phyloP scores from a whole-genome alignment of 2,797 vertebrate genomes.

The Aphelocoma californica region DNA sequence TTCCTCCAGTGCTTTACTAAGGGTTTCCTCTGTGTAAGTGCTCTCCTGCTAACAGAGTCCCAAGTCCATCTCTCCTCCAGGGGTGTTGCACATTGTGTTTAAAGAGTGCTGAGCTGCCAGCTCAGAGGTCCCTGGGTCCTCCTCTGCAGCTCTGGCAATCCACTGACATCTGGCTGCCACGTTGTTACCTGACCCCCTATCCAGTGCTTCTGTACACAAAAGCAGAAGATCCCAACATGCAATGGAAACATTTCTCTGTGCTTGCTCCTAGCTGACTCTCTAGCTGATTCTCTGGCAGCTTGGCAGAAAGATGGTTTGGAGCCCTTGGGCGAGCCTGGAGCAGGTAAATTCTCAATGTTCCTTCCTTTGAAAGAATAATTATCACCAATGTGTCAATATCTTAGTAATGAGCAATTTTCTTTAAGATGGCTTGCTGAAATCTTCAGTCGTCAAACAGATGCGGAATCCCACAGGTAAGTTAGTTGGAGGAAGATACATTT shows the following conservation, averaged over 20 bases:
- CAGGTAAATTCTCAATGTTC: not conserved
- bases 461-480: not conserved
- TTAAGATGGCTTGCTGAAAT: not conserved
- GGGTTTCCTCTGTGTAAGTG: fast-evolving
- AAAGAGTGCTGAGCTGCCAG: not conserved
- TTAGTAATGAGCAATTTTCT: not conserved
- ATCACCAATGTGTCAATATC: not conserved
- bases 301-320: not conserved
- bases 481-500: not conserved
- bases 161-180: not conserved
- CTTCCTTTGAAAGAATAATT: not conserved
- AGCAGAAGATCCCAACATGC: not conserved
- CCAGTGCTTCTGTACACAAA: not conserved
- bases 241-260: not conserved
- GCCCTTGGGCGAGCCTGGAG: not conserved
- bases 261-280: not conserved
- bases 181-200: not conserved
- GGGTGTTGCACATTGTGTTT: not conserved
- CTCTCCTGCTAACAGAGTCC: not conserved
- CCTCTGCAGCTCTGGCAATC: not conserved
- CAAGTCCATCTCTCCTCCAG: not conserved
- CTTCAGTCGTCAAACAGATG: not conserved
- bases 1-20: not conserved
- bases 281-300: not conserved
- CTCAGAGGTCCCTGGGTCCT: not conserved